Evolutionary conservation across 2,888 invertebrate genomes (phyloP).

Genomic region (Scaptomyza flava): DNA sequence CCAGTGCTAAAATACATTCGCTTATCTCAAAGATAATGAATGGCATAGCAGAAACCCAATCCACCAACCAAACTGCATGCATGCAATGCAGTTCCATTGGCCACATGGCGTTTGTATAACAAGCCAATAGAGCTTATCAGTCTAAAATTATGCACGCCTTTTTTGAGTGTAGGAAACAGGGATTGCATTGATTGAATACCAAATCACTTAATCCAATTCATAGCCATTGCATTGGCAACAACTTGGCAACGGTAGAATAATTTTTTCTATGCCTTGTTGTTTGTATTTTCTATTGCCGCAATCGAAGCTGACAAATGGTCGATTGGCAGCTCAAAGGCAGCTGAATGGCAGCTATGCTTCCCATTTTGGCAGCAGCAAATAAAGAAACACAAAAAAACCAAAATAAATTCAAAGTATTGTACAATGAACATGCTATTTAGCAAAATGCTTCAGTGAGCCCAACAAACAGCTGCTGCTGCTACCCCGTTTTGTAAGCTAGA

Average conservation of each 20-base stretch:
- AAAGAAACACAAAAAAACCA: not conserved
- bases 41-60: slow-evolving; percentile 49
- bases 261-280: slow-evolving; percentile 19
- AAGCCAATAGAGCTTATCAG: slow-evolving; percentile 50
- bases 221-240: slow-evolving; percentile 59
- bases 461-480: slow-evolving; percentile 53
- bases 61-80: slow-evolving; percentile 50
- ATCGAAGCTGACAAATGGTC: slow-evolving; percentile 73
- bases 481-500: slow-evolving; percentile 56
- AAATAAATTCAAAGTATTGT: slow-evolving; percentile 9
- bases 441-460: slow-evolving; percentile 47
- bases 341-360: slow-evolving; percentile 59
- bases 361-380: slow-evolving; percentile 53
- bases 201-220: slow-evolving; percentile 77
- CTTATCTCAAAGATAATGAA: slow-evolving; percentile 66
- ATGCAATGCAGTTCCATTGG: slow-evolving; percentile 28
- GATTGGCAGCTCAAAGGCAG: slow-evolving; percentile 71
- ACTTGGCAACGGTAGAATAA: slow-evolving; percentile 57
- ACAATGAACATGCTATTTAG: slow-evolving; percentile 69
- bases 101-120: slow-evolving; percentile 50
- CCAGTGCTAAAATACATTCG: slow-evolving; percentile 42
- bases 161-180: not conserved
- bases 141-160: slow-evolving; percentile 60
- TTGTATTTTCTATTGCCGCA: slow-evolving; percentile 36
- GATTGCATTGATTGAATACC: slow-evolving; percentile 67